phyloP scores from a whole-genome alignment of 2,113 vertebrate genomes.

The Ramphastos sulfuratus region DNA sequence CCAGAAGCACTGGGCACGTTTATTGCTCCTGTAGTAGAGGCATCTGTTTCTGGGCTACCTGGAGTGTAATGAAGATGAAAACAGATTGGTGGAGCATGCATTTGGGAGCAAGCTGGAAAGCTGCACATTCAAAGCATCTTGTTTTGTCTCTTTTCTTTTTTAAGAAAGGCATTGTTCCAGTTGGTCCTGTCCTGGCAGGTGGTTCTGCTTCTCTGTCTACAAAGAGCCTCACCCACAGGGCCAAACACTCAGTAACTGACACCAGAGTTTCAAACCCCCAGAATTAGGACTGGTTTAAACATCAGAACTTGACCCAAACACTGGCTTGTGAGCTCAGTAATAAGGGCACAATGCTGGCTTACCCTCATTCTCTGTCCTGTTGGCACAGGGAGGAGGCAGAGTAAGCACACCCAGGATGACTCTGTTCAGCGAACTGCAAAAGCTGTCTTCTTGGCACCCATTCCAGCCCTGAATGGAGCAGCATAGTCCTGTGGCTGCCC shows the following conservation, averaged over 20 bases:
- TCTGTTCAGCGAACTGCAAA: no score
- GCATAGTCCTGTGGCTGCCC: not conserved
- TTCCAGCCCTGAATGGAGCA: not conserved
- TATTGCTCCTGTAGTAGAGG: slow-evolving; percentile 8
- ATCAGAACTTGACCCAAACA: not conserved
- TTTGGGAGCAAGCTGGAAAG: not conserved
- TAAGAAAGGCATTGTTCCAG: not conserved
- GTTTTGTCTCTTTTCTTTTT: not conserved
- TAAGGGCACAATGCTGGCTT: fast-evolving
- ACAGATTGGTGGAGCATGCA: not conserved
- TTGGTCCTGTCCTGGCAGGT: not conserved
- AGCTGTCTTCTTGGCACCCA: not conserved
- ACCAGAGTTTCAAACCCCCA: not conserved
- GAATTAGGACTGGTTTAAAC: not conserved
- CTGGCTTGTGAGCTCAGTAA: not conserved
- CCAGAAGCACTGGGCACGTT: not conserved
- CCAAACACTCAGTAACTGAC: not conserved
- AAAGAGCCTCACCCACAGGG: not conserved
- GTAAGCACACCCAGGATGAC: not conserved
- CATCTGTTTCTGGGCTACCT: slow-evolving; percentile 44
- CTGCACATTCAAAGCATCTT: not conserved
- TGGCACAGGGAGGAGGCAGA: not conserved
- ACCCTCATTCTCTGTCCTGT: fast-evolving
- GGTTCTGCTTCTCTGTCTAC: not conserved
- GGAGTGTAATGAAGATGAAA: slow-evolving; percentile 31